Evolutionary conservation across 2,113 vertebrate genomes (phyloP).

Genomic region (Stercorarius parasiticus): DNA sequence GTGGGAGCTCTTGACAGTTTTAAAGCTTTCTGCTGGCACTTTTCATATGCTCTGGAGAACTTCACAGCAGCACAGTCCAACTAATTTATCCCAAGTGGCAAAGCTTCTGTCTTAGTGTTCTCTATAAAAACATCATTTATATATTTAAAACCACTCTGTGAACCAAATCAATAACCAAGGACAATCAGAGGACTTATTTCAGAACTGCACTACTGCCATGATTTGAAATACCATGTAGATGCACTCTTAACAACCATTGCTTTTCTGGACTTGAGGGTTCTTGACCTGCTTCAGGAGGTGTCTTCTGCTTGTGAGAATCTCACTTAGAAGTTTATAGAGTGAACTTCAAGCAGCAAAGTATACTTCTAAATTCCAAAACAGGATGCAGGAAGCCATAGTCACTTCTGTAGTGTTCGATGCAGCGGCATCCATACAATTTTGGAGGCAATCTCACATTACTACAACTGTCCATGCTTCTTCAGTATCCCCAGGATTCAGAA

Average conservation of each 20-base stretch:
- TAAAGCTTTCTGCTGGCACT: not conserved
- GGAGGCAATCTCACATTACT: not conserved
- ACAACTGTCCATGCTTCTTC: not conserved
- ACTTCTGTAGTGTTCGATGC: not conserved
- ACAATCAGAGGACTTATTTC: not conserved
- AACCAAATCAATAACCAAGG: not conserved
- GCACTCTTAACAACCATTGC: not conserved
- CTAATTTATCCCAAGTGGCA: not conserved
- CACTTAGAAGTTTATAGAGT: not conserved
- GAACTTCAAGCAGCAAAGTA: not conserved
- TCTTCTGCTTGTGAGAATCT: not conserved
- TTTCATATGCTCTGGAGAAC: not conserved
- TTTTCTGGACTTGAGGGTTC: not conserved
- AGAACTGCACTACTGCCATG: not conserved
- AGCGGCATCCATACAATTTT: not conserved
- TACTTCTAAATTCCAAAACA: not conserved
- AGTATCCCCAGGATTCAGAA: not conserved
- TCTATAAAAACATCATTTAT: not conserved
- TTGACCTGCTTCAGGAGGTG: not conserved
- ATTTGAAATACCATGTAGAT: not conserved
- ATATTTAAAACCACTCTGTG: not conserved
- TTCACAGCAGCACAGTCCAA: not conserved
- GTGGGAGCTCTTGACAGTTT: not conserved
- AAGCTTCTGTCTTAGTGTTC: not conserved
- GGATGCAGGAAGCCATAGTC: not conserved